Percentiles rank a stretch among this genome's conserved stretches.
Evolutionary conservation across 2,888 invertebrate species (phyloP).

Genomic region (Trichogramma dendrolimi): DNA sequence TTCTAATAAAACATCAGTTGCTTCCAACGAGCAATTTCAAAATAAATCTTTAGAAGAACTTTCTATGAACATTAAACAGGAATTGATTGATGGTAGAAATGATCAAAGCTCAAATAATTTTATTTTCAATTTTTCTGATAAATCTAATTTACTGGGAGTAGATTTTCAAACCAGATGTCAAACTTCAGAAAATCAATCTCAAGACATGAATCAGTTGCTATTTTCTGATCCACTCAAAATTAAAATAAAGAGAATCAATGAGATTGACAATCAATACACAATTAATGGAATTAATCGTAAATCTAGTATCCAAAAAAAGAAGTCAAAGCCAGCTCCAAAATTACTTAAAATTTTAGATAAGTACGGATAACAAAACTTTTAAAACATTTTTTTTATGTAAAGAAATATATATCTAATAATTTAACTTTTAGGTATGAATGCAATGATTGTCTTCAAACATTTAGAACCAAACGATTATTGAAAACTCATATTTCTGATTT

Average conservation of each 20-base stretch:
- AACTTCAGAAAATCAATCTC: constrained; percentile 1
- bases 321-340: not conserved
- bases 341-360: constrained; percentile 15
- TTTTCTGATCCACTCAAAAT: constrained; percentile 15
- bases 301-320: constrained; percentile 5
- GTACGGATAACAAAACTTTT: constrained; percentile 6
- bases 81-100: not conserved
- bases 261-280: constrained; percentile 18
- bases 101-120: constrained; percentile 6
- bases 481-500: constrained; percentile 23
- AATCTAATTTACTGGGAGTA: constrained; percentile 12
- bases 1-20: too few species aligned
- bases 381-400: constrained; percentile 1
- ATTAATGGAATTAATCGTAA: constrained; percentile 9
- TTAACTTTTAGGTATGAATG: constrained; percentile 23
- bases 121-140: constrained; percentile 13
- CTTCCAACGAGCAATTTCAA: not conserved
- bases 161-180: constrained; percentile 13
- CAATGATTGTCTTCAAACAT: constrained; percentile 17
- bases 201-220: not conserved
- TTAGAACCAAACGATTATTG: constrained; percentile 21
- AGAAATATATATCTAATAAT: constrained; percentile 5
- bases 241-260: constrained; percentile 24
- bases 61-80: not conserved
- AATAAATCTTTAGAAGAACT: not conserved